Conservation (phyloP, 2,113 vertebrate genomes). For the Fulmarus glacialis region DNA sequence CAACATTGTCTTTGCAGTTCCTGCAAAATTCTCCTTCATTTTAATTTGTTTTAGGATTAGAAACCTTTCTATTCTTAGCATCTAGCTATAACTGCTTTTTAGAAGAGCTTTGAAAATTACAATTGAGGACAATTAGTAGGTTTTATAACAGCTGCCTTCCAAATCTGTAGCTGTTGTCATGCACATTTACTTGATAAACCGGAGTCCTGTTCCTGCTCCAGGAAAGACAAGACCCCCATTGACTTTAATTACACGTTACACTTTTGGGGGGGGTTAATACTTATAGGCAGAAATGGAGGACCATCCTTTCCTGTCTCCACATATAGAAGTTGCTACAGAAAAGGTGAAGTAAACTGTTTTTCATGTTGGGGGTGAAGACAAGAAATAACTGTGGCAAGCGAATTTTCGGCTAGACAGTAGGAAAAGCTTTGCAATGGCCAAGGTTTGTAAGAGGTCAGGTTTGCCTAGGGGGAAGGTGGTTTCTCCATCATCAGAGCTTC, state of each 20-base stretch:
- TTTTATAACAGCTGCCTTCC: background rate
- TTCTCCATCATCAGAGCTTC: background rate
- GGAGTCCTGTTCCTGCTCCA: background rate
- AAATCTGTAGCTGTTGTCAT: background rate
- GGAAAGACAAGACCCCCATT: background rate
- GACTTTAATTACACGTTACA: background rate
- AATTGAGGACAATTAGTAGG: background rate
- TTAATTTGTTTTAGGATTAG: background rate
- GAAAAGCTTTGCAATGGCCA: background rate
- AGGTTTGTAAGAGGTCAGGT: background rate
- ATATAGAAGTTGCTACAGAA: background rate
- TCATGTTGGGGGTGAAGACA: background rate
- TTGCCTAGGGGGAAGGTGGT: background rate
- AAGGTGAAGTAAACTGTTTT: background rate
- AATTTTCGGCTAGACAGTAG: background rate
- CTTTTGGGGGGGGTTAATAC: background rate
- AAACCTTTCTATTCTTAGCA: constrained; percentile 1
- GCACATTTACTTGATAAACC: background rate
- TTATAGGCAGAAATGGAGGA: background rate
- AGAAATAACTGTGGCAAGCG: background rate
- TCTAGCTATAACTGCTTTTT: background rate
- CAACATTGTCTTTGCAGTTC: background rate
- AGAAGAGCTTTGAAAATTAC: background rate
- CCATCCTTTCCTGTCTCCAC: background rate
- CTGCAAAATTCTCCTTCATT: background rate